Evolutionary conservation across 2,797 vertebrate genomes (phyloP), one percentile per base, ranked within the genome.

Genomic region (Pterois miles): DNA sequence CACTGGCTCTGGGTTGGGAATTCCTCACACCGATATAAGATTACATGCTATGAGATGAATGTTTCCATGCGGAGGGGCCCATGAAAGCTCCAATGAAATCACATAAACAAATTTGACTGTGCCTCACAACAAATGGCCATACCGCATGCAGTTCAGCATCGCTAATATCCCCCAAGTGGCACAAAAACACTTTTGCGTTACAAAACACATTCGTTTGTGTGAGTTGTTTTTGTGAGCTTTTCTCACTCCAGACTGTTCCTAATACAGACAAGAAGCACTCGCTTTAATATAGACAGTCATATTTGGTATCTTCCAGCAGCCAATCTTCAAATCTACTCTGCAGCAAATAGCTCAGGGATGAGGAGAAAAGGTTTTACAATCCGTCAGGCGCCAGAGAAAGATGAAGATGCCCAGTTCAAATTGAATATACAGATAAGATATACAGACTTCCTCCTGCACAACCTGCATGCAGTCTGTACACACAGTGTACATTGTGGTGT

Each of bases 41-140:
- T 80, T 69, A 56, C 65, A 83, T 29, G 33, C 50, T 18, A 71
- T 66, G 43, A 80, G 81, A 91, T 82, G 65, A 66, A 83, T 86
- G 68, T 65, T 71, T 34, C 68, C 31, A 31, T 62, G 50, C 23
- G 10, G 56, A 40, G 25, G 33, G 14, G 53, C 1, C 7, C 22
- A 33, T 50, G 6, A 65, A 74, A 84, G 31, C 52, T 53, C 60
- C 22, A 46, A 68, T 69, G 75, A 70, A 85, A 82, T 65, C 65
- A 46, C 65, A 69, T 46, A 34, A 74, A 81, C 66, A 80, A 66
- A 76, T 85, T 16, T 65, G 52, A 75, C 25, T 66, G 3, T 59
- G 67, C 36, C 52, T 84, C 59, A 65, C 43, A 66, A 84, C 56
- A 85, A 76, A 84, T 77, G 50, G 23, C 29, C 65, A 27, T 25